Evolutionary conservation across 2,113 vertebrate genomes (phyloP), one percentile per base, ranked within the genome.

Genomic region (Choloepus hoffmanni): DNA sequence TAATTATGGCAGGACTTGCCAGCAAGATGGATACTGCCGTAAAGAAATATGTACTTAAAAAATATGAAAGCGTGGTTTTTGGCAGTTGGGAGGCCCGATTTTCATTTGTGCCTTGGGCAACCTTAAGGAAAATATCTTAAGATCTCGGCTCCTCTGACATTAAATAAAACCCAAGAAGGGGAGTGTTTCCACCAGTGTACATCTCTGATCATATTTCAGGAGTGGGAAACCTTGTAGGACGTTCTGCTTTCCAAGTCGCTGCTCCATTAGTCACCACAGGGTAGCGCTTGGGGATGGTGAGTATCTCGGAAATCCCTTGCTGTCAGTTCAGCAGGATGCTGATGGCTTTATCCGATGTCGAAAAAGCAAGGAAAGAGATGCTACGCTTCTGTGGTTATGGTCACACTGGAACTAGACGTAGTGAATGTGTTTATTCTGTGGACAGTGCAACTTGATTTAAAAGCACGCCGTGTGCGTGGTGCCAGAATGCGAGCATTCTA

Each of bases 251-350:
- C 45, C 33, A 43, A 63, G 88, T 24, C 43, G 21, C 8, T 28
- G 23, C 24, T 63, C 76, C 40, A 72, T 3, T 1, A 3, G 60
- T 55, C 40, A 73, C 21, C 15, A 2, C 2, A 43, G 19, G 30
- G 33, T 30, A 26, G 43, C 40, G 13, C 24, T 18, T 19, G 8
- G 7, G 21, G 33, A 63, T 40, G n/a, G 19, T 21, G 9, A 76
- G 48, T 58, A 58, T 65, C 90, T 94, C n/a, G 28, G 48, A 96
- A 95, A 94, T 63, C n/a, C 53, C 81, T 89, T 50, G 18, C 73
- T 48, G 12, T 60, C 24, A 43, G 5, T 76, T 45, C 19, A 26
- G 58, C 2, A 45, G n/a, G 48, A 74, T n/a, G 58, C 14, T 82
- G 65, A 81, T 21, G 62, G 18, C 62, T 93, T 96, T 26, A 87